phyloP scores from a whole-genome alignment of 2,888 invertebrate genomes.

The Sthenelais limicola region DNA sequence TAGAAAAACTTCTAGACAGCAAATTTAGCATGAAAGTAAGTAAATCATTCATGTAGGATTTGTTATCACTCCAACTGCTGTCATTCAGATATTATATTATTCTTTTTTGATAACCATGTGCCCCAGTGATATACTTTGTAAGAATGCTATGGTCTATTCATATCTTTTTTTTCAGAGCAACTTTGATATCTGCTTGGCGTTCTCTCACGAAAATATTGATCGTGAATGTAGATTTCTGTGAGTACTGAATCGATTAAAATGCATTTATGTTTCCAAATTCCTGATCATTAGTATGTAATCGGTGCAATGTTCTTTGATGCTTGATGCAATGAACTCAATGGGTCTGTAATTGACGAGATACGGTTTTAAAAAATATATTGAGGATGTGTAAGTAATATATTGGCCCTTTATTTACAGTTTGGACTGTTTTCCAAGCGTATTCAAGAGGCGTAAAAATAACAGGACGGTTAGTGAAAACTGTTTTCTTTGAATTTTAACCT shows the following conservation, averaged over 20 bases:
- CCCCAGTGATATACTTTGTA: no score
- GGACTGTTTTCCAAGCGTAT: constrained; percentile 59
- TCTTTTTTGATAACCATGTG: no score
- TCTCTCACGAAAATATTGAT: constrained; percentile 76
- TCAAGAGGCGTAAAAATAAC: constrained; percentile 61
- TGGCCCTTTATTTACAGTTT: constrained; percentile 72
- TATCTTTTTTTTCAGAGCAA: constrained; percentile 52
- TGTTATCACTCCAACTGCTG: background rate
- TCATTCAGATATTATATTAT: no score
- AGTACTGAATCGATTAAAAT: constrained; percentile 46
- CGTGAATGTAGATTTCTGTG: constrained; percentile 77
- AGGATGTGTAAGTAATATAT: constrained; percentile 14
- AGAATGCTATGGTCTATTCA: no score
- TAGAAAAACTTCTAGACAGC: constrained; percentile 75
- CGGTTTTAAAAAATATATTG: no score
- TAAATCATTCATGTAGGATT: no score
- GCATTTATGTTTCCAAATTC: no score
- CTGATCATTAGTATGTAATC: no score
- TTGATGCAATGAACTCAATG: no score
- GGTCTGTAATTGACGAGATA: no score
- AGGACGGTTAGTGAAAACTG: constrained; percentile 43
- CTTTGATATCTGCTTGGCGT: constrained; percentile 69
- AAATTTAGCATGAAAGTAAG: constrained; percentile 47
- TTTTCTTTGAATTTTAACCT: no score
- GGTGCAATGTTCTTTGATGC: no score